phyloP scores from a whole-genome alignment of 2,113 vertebrate species.

The Callorhinus ursinus region DNA sequence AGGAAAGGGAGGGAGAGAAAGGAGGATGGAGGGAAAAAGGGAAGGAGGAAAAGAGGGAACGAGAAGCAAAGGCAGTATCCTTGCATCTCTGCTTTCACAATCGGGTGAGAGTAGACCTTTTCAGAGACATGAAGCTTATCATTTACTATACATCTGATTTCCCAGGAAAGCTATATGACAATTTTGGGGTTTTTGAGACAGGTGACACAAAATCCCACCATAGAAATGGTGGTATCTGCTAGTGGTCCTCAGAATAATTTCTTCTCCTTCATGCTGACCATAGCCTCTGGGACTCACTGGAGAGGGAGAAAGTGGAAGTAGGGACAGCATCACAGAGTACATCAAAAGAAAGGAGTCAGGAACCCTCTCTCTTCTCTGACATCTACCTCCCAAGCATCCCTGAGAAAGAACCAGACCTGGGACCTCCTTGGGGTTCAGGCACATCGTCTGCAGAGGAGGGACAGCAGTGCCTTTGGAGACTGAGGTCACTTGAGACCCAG shows the following conservation, averaged over 20 bases:
- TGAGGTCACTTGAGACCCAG: background rate
- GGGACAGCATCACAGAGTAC: fast-evolving
- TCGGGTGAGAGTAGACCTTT: background rate
- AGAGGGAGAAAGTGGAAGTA: background rate
- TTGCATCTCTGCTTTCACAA: fast-evolving
- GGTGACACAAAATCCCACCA: background rate
- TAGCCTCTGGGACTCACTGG: fast-evolving
- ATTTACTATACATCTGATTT: background rate
- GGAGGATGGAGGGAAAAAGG: fast-evolving
- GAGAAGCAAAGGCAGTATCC: fast-evolving
- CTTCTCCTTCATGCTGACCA: too few species aligned
- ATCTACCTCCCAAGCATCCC: fast-evolving
- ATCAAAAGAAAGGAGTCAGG: fast-evolving
- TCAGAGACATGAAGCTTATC: background rate
- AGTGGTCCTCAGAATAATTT: too few species aligned
- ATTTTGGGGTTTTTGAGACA: background rate
- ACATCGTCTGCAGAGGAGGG: background rate
- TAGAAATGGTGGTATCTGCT: fast-evolving
- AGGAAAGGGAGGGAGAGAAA: background rate
- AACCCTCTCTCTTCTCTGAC: background rate
- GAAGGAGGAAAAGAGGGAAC: too few species aligned
- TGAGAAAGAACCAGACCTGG: background rate
- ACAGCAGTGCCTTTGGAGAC: fast-evolving
- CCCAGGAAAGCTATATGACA: background rate
- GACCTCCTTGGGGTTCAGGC: background rate